phyloP scores from a whole-genome alignment of 2,888 invertebrate genomes.

The Agrotis ipsilon region DNA sequence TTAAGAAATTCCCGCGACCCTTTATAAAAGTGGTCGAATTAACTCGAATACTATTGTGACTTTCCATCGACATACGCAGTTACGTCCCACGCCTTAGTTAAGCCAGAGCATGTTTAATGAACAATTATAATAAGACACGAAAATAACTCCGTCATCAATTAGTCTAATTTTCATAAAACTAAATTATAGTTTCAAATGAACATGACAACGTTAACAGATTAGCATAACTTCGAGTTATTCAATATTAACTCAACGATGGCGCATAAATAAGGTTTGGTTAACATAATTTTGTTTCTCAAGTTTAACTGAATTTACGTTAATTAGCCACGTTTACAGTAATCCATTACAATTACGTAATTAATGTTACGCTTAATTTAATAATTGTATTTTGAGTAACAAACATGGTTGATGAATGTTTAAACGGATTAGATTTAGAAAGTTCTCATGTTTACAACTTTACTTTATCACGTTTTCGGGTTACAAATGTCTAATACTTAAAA shows the following conservation, averaged over 20 bases:
- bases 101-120: not conserved
- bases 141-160: slow-evolving; percentile 18
- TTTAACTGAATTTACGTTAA: slow-evolving; percentile 56
- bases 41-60: not conserved
- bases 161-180: slow-evolving; percentile 38
- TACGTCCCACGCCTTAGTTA: not conserved
- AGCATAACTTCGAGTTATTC: slow-evolving; percentile 58
- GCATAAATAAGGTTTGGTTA: slow-evolving; percentile 56
- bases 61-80: not conserved
- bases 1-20: no score
- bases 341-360: slow-evolving; percentile 57
- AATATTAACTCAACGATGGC: slow-evolving; percentile 46
- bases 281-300: slow-evolving; percentile 61
- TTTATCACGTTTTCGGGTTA: not conserved
- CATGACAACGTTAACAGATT: slow-evolving; percentile 47
- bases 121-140: not conserved
- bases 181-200: slow-evolving; percentile 48
- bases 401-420: slow-evolving; percentile 30
- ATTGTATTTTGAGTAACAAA: slow-evolving; percentile 34
- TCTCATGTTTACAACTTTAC: not conserved
- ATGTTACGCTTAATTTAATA: slow-evolving; percentile 48
- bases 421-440: slow-evolving; percentile 12
- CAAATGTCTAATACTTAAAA: no score
- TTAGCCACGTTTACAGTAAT: slow-evolving; percentile 50
- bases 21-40: not conserved